phyloP scores from a whole-genome alignment of 1,140 invertebrate genomes.

The Temnothorax longispinosus region DNA sequence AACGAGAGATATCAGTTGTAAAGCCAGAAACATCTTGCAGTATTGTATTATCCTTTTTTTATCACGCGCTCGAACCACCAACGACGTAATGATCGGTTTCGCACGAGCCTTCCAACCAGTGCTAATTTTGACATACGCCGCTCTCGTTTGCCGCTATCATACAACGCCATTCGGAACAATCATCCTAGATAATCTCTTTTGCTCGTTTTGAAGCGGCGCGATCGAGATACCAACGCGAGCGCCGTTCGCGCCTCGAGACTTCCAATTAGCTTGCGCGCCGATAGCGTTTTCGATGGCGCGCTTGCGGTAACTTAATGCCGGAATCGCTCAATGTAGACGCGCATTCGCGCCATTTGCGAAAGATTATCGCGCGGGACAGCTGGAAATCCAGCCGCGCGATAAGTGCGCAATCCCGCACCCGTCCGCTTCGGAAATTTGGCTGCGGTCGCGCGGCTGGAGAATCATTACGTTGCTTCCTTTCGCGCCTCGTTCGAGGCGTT shows the following conservation, averaged over 20 bases:
- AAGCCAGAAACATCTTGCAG: background rate
- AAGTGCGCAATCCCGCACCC: slow-evolving; percentile 26
- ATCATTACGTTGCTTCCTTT: slow-evolving; percentile 45
- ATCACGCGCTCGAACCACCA: slow-evolving; percentile 2
- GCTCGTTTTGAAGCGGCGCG: slow-evolving; percentile 18
- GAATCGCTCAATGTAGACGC: background rate
- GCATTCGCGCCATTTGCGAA: slow-evolving; percentile 13
- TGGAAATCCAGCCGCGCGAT: slow-evolving; percentile 36
- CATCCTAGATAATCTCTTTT: slow-evolving; percentile 1
- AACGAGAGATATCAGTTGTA: background rate
- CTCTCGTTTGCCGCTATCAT: slow-evolving; percentile 7
- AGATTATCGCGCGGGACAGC: slow-evolving; percentile 56
- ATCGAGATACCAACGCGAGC: slow-evolving; percentile 1
- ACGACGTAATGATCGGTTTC: background rate
- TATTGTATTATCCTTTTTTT: background rate
- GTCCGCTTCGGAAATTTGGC: slow-evolving; percentile 46
- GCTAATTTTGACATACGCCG: slow-evolving; percentile 14
- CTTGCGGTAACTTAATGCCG: slow-evolving; percentile 36
- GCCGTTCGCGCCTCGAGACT: slow-evolving; percentile 30
- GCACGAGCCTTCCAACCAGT: background rate
- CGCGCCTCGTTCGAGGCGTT: slow-evolving; percentile 41
- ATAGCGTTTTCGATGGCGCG: slow-evolving; percentile 1
- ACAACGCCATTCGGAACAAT: background rate
- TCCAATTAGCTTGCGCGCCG: slow-evolving; percentile 38
- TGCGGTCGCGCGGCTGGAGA: slow-evolving; percentile 35